Conservation (phyloP, 30 jellyfish, hydroid and myxozoan genomes). For the Turritopsis dohrnii region DNA sequence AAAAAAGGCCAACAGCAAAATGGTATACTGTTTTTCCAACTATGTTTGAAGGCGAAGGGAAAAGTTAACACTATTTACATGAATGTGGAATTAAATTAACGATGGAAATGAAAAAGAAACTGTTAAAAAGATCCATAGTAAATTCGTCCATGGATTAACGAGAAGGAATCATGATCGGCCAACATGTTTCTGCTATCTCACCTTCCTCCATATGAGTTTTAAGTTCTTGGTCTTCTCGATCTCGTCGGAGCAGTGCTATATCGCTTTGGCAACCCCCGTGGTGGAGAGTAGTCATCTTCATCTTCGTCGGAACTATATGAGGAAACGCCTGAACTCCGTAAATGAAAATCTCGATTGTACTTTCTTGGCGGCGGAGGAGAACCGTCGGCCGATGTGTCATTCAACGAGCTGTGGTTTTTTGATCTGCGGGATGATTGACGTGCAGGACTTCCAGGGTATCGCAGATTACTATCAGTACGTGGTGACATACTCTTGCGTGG, state of each 20-base stretch:
- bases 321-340: conserved; percentile 13
- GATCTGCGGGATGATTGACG: neutral
- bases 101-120: no score
- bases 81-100: neutral
- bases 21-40: neutral
- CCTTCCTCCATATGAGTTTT: no score
- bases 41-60: neutral
- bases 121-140: neutral
- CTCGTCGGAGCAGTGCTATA: neutral
- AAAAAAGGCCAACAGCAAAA: neutral
- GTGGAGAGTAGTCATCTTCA: conserved; percentile 18
- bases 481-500: conserved; percentile 11
- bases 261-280: conserved; percentile 17
- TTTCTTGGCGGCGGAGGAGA: conserved; percentile 1
- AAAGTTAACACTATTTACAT: neutral
- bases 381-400: neutral
- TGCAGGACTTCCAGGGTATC: neutral
- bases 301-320: conserved; percentile 5
- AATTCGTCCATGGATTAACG: neutral
- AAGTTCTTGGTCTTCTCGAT: conserved; percentile 11
- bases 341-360: neutral
- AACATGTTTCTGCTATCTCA: neutral
- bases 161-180: neutral
- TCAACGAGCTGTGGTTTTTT: neutral
- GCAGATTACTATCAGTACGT: neutral